These are phyloP conservation scores for Diarsia rubi DNA, from an alignment of 2,888 invertebrate species.

Conservation along the genomic window DNA sequence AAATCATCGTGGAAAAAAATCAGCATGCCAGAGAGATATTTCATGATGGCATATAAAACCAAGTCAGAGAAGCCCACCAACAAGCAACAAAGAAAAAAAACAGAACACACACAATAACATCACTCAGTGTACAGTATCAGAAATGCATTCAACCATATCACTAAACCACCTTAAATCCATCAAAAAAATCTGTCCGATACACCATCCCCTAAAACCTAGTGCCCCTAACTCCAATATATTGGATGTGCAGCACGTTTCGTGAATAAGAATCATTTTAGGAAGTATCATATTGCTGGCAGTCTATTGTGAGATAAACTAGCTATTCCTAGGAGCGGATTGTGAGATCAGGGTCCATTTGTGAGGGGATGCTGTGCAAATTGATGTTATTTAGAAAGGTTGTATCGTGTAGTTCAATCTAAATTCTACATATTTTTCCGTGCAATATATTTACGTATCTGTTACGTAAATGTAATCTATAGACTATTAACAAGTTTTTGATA, in stretches of 20 bases:
- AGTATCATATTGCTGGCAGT: conserved; percentile 53
- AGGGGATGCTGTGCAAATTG: conserved; percentile 38
- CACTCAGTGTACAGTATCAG: too few species aligned
- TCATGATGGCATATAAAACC: too few species aligned
- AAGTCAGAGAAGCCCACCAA: too few species aligned
- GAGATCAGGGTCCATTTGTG: conserved; percentile 36
- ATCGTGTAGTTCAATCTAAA: not conserved
- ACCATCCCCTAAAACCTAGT: conserved; percentile 6
- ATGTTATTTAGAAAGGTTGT: conserved; percentile 21
- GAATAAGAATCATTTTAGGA: conserved; percentile 66
- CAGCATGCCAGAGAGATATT: too few species aligned
- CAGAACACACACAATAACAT: too few species aligned
- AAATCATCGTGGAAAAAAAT: too few species aligned
- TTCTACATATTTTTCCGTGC: not conserved
- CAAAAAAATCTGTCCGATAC: conserved; percentile 33
- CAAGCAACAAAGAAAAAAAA: too few species aligned
- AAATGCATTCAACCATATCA: not conserved
- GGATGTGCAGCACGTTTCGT: conserved; percentile 53
- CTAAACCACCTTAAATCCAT: not conserved
- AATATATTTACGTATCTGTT: not conserved
- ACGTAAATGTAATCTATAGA: not conserved
- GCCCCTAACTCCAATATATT: conserved; percentile 56
- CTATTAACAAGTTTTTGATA: not conserved
- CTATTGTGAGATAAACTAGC: conserved; percentile 44
- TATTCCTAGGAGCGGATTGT: conserved; percentile 28